Evolutionary conservation across 2,888 invertebrate species (phyloP).

Genomic region (Hirtodrosophila cameraria): DNA sequence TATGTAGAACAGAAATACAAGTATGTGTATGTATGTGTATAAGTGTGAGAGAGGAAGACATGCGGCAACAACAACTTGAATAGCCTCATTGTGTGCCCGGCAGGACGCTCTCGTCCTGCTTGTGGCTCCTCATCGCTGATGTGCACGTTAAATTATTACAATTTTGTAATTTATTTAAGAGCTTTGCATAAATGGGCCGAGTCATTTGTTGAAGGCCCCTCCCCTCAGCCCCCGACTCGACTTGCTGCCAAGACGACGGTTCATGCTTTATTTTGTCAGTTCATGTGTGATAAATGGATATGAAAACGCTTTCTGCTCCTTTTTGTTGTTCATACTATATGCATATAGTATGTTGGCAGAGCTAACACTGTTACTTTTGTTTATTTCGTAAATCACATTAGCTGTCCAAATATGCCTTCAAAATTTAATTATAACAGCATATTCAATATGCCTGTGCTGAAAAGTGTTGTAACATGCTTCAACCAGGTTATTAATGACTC

Average conservation of each 20-base stretch:
- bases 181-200: slow-evolving; percentile 75
- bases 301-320: slow-evolving; percentile 28
- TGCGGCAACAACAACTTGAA: slow-evolving; percentile 34
- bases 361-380: slow-evolving; percentile 1
- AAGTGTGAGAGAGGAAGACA: slow-evolving; percentile 1
- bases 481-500: slow-evolving; percentile 58
- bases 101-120: slow-evolving; percentile 21
- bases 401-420: slow-evolving; percentile 45
- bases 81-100: slow-evolving; percentile 28
- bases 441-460: slow-evolving; percentile 21
- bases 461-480: slow-evolving; percentile 7
- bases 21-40: neutral
- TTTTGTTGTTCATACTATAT: slow-evolving; percentile 19
- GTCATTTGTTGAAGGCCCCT: slow-evolving; percentile 51
- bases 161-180: slow-evolving; percentile 80
- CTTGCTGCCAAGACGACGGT: slow-evolving; percentile 11
- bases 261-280: slow-evolving; percentile 27
- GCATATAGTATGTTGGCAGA: too few relatives aligned
- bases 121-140: slow-evolving; percentile 36
- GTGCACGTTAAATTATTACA: slow-evolving; percentile 74
- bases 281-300: slow-evolving; percentile 52
- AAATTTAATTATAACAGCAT: slow-evolving; percentile 63
- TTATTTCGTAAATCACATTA: slow-evolving; percentile 46
- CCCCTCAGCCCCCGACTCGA: neutral
- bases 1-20: too few relatives aligned